A percentile compares a stretch with the other conserved stretches of the same genome.
phyloP scores from a whole-genome alignment of 2,113 vertebrate species.

The Fulmarus glacialis region DNA sequence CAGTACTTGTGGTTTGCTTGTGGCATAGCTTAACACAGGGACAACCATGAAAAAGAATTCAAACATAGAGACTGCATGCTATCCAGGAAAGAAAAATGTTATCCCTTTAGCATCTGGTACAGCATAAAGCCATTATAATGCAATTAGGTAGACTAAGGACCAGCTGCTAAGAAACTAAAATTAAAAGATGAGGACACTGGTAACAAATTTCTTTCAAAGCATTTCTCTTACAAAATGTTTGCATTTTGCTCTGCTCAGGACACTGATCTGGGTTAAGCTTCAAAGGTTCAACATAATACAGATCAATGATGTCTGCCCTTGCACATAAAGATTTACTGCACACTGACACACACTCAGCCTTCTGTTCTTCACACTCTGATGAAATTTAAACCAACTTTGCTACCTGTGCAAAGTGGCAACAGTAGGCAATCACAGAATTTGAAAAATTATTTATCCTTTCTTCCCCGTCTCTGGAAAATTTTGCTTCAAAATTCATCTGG shows the following conservation, averaged over 20 bases:
- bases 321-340: not conserved
- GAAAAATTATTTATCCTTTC: not conserved
- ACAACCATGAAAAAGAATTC: conserved; percentile 36
- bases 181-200: conserved; percentile 51
- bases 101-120: conserved; percentile 61
- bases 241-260: not conserved
- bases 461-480: not conserved
- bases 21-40: not conserved
- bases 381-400: not conserved
- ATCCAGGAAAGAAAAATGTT: conserved; percentile 39
- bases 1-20: not conserved
- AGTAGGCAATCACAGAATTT: not conserved
- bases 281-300: not conserved
- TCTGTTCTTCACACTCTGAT: not conserved
- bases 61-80: conserved; percentile 14
- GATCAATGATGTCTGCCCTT: not conserved
- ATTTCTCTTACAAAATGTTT: not conserved
- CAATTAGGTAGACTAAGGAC: conserved; percentile 67
- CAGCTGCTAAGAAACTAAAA: conserved; percentile 71
- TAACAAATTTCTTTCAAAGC: conserved; percentile 54
- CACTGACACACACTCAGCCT: not conserved
- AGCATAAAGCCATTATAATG: conserved; percentile 71
- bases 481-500: not conserved
- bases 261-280: not conserved
- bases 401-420: not conserved